These are phyloP conservation scores for Apostichopus parvimensis DNA, from an alignment of 35 echinoderm and acorn worm species.

Conservation along the genomic window DNA sequence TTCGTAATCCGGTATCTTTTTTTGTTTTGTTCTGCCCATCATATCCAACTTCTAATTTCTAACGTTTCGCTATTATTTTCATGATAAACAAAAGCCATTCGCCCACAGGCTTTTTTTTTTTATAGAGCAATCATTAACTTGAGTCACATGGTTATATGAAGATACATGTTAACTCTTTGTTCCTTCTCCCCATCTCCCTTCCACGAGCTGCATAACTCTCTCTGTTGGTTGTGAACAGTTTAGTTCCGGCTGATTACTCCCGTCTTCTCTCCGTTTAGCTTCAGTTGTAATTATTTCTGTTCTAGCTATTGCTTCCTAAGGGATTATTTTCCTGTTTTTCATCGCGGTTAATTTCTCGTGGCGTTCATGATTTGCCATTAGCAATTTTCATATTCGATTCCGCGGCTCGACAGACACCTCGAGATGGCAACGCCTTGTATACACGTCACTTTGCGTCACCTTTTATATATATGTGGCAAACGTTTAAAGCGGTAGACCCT, in stretches of 20 bases:
- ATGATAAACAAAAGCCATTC: not conserved
- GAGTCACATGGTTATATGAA: too few species aligned
- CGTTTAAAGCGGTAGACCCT: not conserved
- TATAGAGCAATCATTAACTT: too few species aligned
- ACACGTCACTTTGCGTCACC: not conserved
- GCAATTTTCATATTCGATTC: conserved; percentile 8
- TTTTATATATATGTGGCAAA: not conserved
- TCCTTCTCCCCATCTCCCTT: not conserved
- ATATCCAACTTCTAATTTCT: not conserved
- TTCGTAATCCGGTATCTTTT: too few species aligned
- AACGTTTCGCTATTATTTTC: not conserved
- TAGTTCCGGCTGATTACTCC: not conserved
- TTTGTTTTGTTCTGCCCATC: too few species aligned
- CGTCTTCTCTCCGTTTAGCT: conserved; percentile 2
- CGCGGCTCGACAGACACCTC: not conserved
- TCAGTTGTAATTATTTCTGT: not conserved
- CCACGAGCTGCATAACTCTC: not conserved
- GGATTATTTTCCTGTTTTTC: not conserved
- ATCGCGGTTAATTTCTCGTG: not conserved
- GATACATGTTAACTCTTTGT: not conserved
- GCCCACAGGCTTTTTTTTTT: not conserved
- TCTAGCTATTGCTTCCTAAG: not conserved
- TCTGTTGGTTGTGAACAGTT: not conserved
- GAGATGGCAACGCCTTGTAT: not conserved
- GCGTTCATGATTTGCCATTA: not conserved